Conservation (phyloP, 92 coral and sea anemone genomes). For the Epizoanthus rinbou region DNA sequence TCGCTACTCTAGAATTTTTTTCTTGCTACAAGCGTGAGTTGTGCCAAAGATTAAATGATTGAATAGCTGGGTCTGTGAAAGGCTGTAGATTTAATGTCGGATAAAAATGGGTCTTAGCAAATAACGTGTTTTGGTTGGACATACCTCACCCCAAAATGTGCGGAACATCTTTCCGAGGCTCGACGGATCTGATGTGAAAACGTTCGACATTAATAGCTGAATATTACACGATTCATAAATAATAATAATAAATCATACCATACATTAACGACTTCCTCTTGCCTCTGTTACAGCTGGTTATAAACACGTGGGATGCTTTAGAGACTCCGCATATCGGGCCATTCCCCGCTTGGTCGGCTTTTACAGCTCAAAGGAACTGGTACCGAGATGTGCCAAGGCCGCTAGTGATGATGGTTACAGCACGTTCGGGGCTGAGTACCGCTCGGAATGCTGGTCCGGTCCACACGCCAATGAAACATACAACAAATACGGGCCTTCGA, state of each 20-base stretch:
- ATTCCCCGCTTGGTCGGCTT: conserved; percentile 26
- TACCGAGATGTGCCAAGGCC: conserved; percentile 12
- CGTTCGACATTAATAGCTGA: too few relatives aligned
- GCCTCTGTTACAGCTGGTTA: conserved; percentile 18
- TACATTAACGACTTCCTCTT: background rate
- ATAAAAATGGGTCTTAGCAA: too few relatives aligned
- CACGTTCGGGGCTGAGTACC: conserved; percentile 30
- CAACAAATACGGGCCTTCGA: conserved; percentile 23
- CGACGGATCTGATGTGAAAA: too few relatives aligned
- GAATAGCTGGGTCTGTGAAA: too few relatives aligned
- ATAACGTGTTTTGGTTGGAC: too few relatives aligned
- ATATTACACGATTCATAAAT: too few relatives aligned
- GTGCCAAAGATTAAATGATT: too few relatives aligned
- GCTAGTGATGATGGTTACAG: conserved; percentile 18
- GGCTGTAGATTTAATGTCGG: too few relatives aligned
- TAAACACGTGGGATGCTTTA: conserved; percentile 36
- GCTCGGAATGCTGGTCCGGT: conserved; percentile 36
- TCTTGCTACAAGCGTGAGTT: too few relatives aligned
- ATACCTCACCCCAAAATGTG: too few relatives aligned
- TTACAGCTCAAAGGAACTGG: conserved; percentile 26
- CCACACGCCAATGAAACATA: conserved; percentile 37
- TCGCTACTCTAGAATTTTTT: too few relatives aligned
- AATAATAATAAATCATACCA: background rate
- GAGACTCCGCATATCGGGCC: conserved; percentile 3
- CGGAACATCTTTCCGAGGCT: too few relatives aligned